Base-by-base conservation (phyloP, 2,797 vertebrate genomes). In the Etheostoma nigrum region DNA sequence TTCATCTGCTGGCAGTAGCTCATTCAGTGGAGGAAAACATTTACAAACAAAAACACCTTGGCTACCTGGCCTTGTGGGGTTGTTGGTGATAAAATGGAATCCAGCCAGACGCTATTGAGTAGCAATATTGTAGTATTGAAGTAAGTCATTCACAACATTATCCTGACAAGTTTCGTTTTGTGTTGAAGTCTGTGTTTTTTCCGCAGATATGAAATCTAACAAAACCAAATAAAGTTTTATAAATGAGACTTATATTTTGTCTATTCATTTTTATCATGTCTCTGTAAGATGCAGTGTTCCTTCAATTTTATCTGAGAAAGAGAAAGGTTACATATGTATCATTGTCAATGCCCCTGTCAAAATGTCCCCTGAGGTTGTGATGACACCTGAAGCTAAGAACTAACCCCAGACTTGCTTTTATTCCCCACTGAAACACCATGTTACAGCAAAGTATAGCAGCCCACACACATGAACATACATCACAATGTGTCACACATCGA, bases 311-410 rank as follows among this genome's bases (percentile, higher is more conserved):
- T 85, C 63, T n/a, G 63, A 79, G 53, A 72, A 86, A 77, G 59
- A 30, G n/a, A 94, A 94, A 94, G 92, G 92, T 93, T 91, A 91
- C 81, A 88, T 77, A 88, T 93, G 83, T 72, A 90, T 92, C 91
- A 89, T 82, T 75, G 79, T 88, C 83, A 74, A 5, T 81, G 72
- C 30, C 36, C 64, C 49, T 85, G 88, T 86, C 84, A 86, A 81
- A 88, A 77, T 69, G 58, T 58, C 75, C 77, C 55, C 60, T 25
- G 70, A 83, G 78, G 86, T 77, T 86, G 81, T 79, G 67, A 76
- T 89, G 89, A 86, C 66, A 80, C 67, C 76, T 83, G 67, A 81
- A 80, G 49, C 78, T 85, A 66, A 79, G 62, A 33, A 76, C 36
- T 86, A 74, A 76, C 59, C 48, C 4, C 4, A 13, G 54, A 48